Evolutionary conservation across 2,113 vertebrate genomes (phyloP), one percentile per base, ranked within the genome.

Genomic region (Uropsilus gracilis): DNA sequence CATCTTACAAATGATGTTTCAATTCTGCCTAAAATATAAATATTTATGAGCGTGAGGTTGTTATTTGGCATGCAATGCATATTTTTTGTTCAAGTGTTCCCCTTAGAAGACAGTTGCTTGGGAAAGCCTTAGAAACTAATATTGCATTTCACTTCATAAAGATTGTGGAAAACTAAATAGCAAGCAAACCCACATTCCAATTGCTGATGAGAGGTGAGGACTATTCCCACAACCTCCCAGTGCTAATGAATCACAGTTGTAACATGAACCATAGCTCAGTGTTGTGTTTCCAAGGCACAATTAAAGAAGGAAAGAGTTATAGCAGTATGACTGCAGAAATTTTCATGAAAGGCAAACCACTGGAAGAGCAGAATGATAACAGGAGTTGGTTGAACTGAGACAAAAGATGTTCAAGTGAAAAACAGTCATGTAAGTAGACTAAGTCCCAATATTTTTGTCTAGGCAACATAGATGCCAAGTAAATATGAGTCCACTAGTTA

Each of bases 21-120:
- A 86, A 95, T 95, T 95, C 77, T 71, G 89, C 82, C 90, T 92
- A 91, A 77, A 80, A 83, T 68, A 96, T 97, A 96, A 95, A 97
- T 97, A 97, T 97, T 96, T 97, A 97, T 96, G 89, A 96, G 88
- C 30, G 28, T 92, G 94, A 96, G 96, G 94, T 96, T 97, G 93
- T 86, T 96, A 39, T 84, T 92, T 96, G 96, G 93, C 95, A 97
- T 96, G 94, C n/a, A 0, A 68, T 76, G 95, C 75, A 73, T 95
- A 95, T 73, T 94, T 97, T 96, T 92, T 80, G 92, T 93, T 96
- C 50, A 97, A 97, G 83, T 92, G 97, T 97, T 95, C 93, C 96
- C 94, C 95, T 97, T 96, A 96, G 82, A 94, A 95, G 96, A 95
- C 63, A 94, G 96, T 94, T 97, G 85, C 89, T 94, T 94, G 82